Percentiles rank a stretch among this genome's conserved stretches.
Evolutionary conservation across 2,888 invertebrate species (phyloP).

Genomic region (Chymomyza fuscimana): DNA sequence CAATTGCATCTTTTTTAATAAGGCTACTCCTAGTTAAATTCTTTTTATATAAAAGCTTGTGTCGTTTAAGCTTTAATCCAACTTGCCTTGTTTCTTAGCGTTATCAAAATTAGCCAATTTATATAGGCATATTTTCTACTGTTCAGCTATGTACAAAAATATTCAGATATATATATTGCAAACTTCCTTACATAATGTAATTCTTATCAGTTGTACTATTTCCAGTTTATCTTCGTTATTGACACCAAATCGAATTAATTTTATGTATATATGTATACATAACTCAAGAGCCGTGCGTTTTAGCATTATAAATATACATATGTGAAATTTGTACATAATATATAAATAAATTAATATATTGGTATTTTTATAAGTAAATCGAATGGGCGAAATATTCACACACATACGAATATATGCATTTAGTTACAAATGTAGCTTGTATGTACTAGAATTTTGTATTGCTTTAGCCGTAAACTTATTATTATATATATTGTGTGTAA

Average conservation of each 20-base stretch:
- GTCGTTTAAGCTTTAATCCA: constrained; percentile 17
- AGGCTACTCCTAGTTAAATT: constrained; percentile 11
- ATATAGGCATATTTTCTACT: background rate
- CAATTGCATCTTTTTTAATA: constrained; percentile 9
- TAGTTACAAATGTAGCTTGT: constrained; percentile 46
- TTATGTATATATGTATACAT: constrained; percentile 23
- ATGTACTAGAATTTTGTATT: constrained; percentile 53
- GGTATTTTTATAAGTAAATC: constrained; percentile 14
- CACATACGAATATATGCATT: constrained; percentile 19
- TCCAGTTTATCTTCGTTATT: constrained; percentile 32
- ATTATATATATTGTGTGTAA: constrained; percentile 22
- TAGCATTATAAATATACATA: constrained; percentile 52
- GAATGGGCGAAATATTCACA: constrained; percentile 6
- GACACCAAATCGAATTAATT: constrained; percentile 24
- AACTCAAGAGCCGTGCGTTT: constrained; percentile 54
- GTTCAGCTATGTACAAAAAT: constrained; percentile 23
- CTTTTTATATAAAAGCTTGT: constrained; percentile 11
- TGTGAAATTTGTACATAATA: constrained; percentile 49
- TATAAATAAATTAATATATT: constrained; percentile 30
- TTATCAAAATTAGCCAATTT: constrained; percentile 9
- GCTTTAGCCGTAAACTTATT: constrained; percentile 55
- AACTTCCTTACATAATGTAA: background rate
- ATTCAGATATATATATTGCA: constrained; percentile 32
- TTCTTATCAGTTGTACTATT: constrained; percentile 21
- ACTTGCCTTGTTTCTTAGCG: constrained; percentile 10